Conservation (phyloP, 2,797 vertebrate genomes). For the Salarias fasciatus region DNA sequence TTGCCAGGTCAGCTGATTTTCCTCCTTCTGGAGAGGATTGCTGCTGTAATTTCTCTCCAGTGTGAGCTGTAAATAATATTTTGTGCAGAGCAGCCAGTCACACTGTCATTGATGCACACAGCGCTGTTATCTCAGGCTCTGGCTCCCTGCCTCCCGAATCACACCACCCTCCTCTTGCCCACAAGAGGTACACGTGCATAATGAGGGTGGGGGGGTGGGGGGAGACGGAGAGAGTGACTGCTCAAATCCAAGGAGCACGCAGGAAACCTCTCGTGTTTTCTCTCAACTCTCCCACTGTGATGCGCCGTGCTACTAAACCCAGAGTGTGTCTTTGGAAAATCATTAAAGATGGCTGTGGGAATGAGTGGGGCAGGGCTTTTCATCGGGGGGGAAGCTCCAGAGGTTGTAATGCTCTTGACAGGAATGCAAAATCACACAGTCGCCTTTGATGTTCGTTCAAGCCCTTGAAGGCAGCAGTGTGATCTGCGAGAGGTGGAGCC, state of each 20-base stretch:
- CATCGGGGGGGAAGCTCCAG: slow-evolving; percentile 54
- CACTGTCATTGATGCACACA: slow-evolving; percentile 68
- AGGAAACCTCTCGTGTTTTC: slow-evolving; percentile 36
- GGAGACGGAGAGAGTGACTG: slow-evolving; percentile 17
- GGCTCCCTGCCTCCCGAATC: slow-evolving; percentile 61
- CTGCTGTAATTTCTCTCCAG: slow-evolving; percentile 72
- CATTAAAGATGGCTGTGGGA: slow-evolving; percentile 65
- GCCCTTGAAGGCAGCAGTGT: slow-evolving; percentile 73
- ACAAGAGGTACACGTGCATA: slow-evolving; percentile 57
- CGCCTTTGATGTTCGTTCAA: slow-evolving; percentile 78
- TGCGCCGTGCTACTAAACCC: slow-evolving; percentile 49
- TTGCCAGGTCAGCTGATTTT: slow-evolving; percentile 80
- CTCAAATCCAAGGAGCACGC: slow-evolving; percentile 34
- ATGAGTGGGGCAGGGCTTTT: slow-evolving; percentile 41
- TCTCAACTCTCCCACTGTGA: slow-evolving; percentile 48
- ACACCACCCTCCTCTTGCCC: slow-evolving; percentile 48
- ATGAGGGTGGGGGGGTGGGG: slow-evolving; percentile 22
- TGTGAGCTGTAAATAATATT: slow-evolving; percentile 81
- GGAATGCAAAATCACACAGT: slow-evolving; percentile 73
- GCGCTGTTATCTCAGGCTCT: slow-evolving; percentile 63
- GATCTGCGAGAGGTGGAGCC: slow-evolving; percentile 71
- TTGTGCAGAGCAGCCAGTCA: slow-evolving; percentile 66
- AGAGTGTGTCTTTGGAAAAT: slow-evolving; percentile 60
- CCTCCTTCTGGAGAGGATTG: slow-evolving; percentile 66
- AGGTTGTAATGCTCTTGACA: slow-evolving; percentile 73